A percentile compares a stretch with the other conserved stretches of the same genome.
Conservation (phyloP, 2,888 invertebrate species). For the Pemphredon lugubris region DNA sequence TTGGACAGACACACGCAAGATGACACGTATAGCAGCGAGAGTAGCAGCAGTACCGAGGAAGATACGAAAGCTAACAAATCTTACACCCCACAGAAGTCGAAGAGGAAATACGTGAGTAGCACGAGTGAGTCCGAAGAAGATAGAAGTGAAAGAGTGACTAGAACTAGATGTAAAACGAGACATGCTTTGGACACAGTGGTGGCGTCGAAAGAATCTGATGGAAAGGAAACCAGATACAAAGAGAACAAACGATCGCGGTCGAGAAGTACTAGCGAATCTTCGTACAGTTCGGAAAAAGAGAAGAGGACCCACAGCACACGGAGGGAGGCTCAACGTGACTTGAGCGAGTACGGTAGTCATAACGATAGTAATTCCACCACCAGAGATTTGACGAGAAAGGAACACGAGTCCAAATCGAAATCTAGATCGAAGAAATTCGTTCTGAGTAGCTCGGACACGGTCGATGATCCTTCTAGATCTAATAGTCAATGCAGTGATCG, state of each 20-base stretch:
- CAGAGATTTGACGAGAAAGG: conserved; percentile 30
- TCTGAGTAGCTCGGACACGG: conserved; percentile 34
- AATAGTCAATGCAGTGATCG: conserved; percentile 60
- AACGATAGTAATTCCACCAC: conserved; percentile 24
- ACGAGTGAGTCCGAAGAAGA: conserved; percentile 32
- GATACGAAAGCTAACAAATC: conserved; percentile 29
- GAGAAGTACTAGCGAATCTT: conserved; percentile 56
- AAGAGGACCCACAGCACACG: conserved; percentile 24
- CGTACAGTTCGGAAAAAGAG: conserved; percentile 34
- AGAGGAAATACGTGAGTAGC: conserved; percentile 34
- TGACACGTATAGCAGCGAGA: conserved; percentile 55
- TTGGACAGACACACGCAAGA: conserved; percentile 43
- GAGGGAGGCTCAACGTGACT: conserved; percentile 25
- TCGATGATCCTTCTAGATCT: conserved; percentile 46
- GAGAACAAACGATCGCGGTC: conserved; percentile 43
- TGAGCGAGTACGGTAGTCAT: conserved; percentile 19
- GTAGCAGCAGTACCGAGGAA: conserved; percentile 52
- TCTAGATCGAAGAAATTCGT: conserved; percentile 22
- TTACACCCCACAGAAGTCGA: conserved; percentile 32
- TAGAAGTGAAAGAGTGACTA: conserved; percentile 31
- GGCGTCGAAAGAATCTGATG: conserved; percentile 25
- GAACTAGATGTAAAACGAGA: conserved; percentile 33
- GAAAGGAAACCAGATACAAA: conserved; percentile 36
- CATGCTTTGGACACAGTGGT: conserved; percentile 7
- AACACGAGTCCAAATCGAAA: conserved; percentile 31